phyloP scores from a whole-genome alignment of 2,888 invertebrate genomes.

The Zaprionus lineosus region DNA sequence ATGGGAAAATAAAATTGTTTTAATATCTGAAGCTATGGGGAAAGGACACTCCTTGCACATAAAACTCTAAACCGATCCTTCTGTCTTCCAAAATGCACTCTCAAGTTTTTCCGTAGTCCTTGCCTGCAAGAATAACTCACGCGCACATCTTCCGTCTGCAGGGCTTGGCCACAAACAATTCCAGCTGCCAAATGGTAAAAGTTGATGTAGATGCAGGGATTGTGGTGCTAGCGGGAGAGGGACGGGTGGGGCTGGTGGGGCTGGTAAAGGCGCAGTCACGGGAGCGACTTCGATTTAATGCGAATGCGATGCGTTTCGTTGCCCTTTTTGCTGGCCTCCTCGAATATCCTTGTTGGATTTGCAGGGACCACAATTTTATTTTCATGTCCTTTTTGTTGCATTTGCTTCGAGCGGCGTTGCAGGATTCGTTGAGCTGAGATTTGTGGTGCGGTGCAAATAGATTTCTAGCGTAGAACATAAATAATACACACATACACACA shows the following conservation, averaged over 20 bases:
- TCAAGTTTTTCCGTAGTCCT: too few species aligned
- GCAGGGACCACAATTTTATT: constrained; percentile 42
- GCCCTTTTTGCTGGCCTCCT: constrained; percentile 40
- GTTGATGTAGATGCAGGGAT: constrained; percentile 24
- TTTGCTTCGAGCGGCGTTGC: constrained; percentile 43
- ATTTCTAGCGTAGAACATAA: constrained; percentile 81
- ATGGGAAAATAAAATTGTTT: too few species aligned
- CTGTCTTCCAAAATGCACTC: too few species aligned
- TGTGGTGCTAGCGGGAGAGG: neutral
- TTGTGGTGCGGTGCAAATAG: constrained; percentile 82
- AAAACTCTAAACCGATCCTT: too few species aligned
- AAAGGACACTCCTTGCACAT: too few species aligned
- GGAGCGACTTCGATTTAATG: constrained; percentile 79
- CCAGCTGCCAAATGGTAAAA: constrained; percentile 70
- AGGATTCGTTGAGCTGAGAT: constrained; percentile 76
- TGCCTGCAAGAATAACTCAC: too few species aligned
- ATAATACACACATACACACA: constrained; percentile 73
- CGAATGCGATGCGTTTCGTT: constrained; percentile 67
- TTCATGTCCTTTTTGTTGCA: constrained; percentile 17
- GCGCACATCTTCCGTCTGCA: constrained; percentile 29
- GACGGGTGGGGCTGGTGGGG: neutral
- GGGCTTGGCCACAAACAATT: constrained; percentile 57
- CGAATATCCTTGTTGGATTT: constrained; percentile 44
- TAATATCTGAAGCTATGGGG: too few species aligned
- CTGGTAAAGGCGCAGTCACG: constrained; percentile 32